A percentile compares a stretch with the other conserved stretches of the same genome.
phyloP scores from a whole-genome alignment of 1,140 invertebrate genomes.

The Aphis craccivora region DNA sequence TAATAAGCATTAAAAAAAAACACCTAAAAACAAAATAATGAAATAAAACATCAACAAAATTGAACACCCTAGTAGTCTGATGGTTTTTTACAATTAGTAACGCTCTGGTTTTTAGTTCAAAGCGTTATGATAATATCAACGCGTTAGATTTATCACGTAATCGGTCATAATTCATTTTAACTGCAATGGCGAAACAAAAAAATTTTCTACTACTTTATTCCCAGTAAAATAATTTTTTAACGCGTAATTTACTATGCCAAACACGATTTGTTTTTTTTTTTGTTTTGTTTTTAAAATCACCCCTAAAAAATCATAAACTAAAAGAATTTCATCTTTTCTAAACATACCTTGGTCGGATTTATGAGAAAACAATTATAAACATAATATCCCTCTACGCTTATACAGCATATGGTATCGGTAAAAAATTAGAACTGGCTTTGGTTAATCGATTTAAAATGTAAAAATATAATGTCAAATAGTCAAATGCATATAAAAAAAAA shows the following conservation, averaged over 20 bases:
- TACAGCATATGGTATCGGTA: background rate
- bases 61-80: background rate
- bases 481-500: background rate
- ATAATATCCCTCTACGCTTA: background rate
- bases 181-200: background rate
- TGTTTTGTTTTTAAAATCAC: background rate
- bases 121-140: background rate
- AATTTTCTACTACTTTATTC: background rate
- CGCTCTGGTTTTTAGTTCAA: constrained; percentile 32
- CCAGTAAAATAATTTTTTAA: background rate
- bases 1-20: background rate
- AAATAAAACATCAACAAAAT: background rate
- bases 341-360: background rate
- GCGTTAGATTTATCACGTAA: constrained; percentile 10
- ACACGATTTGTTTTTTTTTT: background rate
- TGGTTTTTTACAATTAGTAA: constrained; percentile 18
- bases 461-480: background rate
- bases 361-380: background rate
- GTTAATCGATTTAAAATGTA: background rate
- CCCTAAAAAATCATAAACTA: background rate
- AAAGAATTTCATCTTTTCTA: background rate
- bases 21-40: no score
- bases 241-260: background rate
- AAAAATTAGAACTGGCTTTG: background rate
- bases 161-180: constrained; percentile 4